phyloP scores from a whole-genome alignment of 2,888 invertebrate genomes.

The Melanophora roralis region DNA sequence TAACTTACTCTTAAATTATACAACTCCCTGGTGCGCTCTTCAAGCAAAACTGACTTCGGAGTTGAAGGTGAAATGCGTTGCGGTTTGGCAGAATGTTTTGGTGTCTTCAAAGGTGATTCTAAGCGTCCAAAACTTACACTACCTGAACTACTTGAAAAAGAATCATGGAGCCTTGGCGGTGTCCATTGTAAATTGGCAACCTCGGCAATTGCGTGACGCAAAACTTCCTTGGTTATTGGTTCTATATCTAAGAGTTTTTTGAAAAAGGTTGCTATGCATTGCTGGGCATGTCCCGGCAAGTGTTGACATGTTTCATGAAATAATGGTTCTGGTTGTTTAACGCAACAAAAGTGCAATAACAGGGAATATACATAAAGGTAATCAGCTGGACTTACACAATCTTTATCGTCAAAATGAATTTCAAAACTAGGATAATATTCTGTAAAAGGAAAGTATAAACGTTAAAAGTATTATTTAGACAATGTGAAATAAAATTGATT shows the following conservation, averaged over 20 bases:
- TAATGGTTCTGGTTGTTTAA: constrained; percentile 68
- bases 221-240: constrained; percentile 65
- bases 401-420: constrained; percentile 66
- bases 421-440: constrained; percentile 72
- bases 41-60: constrained; percentile 71
- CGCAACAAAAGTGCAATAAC: constrained; percentile 74
- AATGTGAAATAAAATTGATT: background rate
- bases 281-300: constrained; percentile 69
- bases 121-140: constrained; percentile 29
- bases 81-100: constrained; percentile 56
- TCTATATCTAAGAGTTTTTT: constrained; percentile 66
- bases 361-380: constrained; percentile 74
- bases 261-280: constrained; percentile 70
- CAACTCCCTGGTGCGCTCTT: constrained; percentile 72
- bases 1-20: constrained; percentile 69
- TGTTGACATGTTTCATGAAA: constrained; percentile 73
- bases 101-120: constrained; percentile 65
- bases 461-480: background rate
- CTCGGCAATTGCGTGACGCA: constrained; percentile 69
- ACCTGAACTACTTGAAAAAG: constrained; percentile 39
- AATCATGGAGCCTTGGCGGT: constrained; percentile 54
- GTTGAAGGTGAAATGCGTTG: constrained; percentile 69
- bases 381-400: constrained; percentile 68
- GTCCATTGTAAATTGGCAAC: constrained; percentile 50
- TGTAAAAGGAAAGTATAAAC: constrained; percentile 56